Percentiles rank a stretch among this genome's conserved stretches.
Evolutionary conservation across 1,140 invertebrate species (phyloP).

Genomic region (Periplaneta americana): DNA sequence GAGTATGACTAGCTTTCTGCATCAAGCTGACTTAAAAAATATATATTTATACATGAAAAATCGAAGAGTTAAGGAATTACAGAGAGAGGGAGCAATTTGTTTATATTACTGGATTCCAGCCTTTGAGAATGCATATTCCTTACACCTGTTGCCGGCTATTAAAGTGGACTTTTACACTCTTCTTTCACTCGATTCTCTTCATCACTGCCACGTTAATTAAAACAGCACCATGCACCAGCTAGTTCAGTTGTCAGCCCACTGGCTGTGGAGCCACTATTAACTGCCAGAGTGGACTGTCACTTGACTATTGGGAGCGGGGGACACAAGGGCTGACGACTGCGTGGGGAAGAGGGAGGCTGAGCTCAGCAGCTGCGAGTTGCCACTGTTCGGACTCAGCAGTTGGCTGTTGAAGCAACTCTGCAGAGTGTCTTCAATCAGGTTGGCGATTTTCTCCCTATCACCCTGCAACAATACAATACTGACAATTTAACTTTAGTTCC

Average conservation of each 20-base stretch:
- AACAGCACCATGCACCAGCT: neutral
- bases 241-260: neutral
- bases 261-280: slow-evolving; percentile 11
- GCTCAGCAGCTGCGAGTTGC: neutral
- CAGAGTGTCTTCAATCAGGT: slow-evolving; percentile 65
- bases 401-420: slow-evolving; percentile 41
- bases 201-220: neutral
- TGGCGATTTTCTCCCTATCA: slow-evolving; percentile 65
- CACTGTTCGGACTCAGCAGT: neutral
- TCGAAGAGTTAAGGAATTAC: neutral
- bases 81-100: neutral
- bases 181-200: neutral
- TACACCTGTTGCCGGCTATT: neutral
- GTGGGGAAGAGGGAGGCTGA: neutral
- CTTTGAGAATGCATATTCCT: neutral
- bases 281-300: neutral
- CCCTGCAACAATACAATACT: slow-evolving; percentile 38
- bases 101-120: neutral
- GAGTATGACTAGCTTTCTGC: neutral
- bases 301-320: neutral
- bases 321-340: neutral
- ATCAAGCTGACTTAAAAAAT: neutral
- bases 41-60: neutral
- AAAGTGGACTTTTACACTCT: neutral
- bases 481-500: neutral